phyloP scores from a whole-genome alignment of 2,113 vertebrate genomes.

The Bos indicus region DNA sequence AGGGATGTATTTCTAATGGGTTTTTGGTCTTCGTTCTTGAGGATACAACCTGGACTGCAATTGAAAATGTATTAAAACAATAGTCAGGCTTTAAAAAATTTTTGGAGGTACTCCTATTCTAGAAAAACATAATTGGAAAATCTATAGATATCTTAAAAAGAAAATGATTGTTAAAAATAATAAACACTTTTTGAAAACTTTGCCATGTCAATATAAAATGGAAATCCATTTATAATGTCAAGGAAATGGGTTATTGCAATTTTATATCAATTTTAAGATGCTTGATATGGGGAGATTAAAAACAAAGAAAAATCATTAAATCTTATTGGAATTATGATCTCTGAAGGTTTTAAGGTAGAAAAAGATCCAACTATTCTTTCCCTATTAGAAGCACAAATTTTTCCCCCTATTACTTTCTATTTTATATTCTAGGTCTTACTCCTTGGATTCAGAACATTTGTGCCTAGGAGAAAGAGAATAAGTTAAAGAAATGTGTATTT shows the following conservation, averaged over 20 bases:
- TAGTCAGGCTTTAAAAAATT: not conserved
- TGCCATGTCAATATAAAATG: not conserved
- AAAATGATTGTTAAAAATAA: not conserved
- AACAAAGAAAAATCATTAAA: not conserved
- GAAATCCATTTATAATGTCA: not conserved
- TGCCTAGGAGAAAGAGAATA: not conserved
- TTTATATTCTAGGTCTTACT: not conserved
- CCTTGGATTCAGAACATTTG: not conserved
- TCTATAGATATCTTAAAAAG: not conserved
- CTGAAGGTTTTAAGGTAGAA: not conserved
- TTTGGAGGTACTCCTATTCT: not conserved
- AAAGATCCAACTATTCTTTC: not conserved
- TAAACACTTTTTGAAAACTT: not conserved
- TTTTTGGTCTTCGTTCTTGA: constrained; percentile 36
- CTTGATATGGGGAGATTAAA: not conserved
- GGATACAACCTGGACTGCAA: constrained; percentile 16
- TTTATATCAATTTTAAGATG: not conserved
- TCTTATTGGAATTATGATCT: not conserved
- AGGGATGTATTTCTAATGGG: constrained; percentile 3
- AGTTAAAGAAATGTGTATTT: not conserved
- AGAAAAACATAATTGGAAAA: not conserved
- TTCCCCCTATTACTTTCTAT: not conserved
- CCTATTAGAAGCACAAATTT: not conserved
- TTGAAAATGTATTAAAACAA: constrained; percentile 33
- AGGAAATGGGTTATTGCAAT: not conserved